phyloP scores from a whole-genome alignment of 2,797 vertebrate species.

The Bradypodion ventrale region DNA sequence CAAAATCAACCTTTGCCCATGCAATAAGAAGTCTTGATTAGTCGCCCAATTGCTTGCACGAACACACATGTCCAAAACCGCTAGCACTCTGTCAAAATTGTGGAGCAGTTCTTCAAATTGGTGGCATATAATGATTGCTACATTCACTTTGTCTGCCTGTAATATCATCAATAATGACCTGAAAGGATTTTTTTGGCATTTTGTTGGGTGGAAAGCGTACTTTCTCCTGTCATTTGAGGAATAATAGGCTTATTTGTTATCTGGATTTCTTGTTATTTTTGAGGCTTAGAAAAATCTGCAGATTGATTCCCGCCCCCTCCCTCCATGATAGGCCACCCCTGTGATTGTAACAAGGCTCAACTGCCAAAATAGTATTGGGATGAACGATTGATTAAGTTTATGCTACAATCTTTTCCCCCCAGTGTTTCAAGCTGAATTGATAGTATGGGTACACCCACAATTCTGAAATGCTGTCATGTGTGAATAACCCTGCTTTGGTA shows the following conservation, averaged over 20 bases:
- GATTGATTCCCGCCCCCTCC: slow-evolving; percentile 53
- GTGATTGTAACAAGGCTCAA: slow-evolving; percentile 50
- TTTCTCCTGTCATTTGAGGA: slow-evolving; percentile 59
- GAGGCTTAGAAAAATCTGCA: slow-evolving; percentile 59
- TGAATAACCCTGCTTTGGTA: slow-evolving; percentile 48
- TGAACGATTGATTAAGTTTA: slow-evolving; percentile 58
- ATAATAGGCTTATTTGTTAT: slow-evolving; percentile 58
- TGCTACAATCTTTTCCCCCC: slow-evolving; percentile 45
- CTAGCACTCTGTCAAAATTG: neutral
- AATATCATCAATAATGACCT: neutral
- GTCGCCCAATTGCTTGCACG: too few species aligned
- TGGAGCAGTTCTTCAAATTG: slow-evolving; percentile 41
- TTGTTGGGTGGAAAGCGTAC: slow-evolving; percentile 43
- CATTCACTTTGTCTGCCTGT: slow-evolving; percentile 44
- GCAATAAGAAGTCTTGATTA: neutral
- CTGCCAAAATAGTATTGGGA: slow-evolving; percentile 48
- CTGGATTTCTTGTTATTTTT: slow-evolving; percentile 50
- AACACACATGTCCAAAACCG: too few species aligned
- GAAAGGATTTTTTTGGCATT: slow-evolving; percentile 46
- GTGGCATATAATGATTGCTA: slow-evolving; percentile 20
- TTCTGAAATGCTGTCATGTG: slow-evolving; percentile 50
- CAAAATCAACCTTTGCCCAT: neutral
- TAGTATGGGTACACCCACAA: slow-evolving; percentile 18
- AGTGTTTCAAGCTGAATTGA: slow-evolving; percentile 41
- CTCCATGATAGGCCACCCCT: slow-evolving; percentile 39